Evolutionary conservation across 1,140 invertebrate species (phyloP).

Genomic region (Drosophila baimaii): DNA sequence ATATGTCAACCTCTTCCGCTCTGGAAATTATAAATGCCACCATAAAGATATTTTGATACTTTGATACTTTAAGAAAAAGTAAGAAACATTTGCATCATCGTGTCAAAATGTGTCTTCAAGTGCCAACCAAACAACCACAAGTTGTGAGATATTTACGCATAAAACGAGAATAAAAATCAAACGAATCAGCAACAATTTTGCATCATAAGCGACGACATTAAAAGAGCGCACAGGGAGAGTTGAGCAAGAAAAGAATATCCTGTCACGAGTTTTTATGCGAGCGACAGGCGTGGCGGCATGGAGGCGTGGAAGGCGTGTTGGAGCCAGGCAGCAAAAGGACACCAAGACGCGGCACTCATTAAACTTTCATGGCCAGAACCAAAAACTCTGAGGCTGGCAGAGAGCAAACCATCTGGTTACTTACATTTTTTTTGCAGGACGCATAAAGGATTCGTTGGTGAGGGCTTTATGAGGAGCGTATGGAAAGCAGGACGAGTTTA

Average conservation of each 20-base stretch:
- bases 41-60: slow-evolving; percentile 4
- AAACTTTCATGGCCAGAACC: slow-evolving; percentile 66
- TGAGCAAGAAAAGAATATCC: slow-evolving; percentile 18
- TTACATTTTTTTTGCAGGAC: slow-evolving; percentile 18
- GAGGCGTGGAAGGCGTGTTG: too few species aligned
- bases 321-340: slow-evolving; percentile 26
- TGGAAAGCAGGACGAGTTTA: slow-evolving; percentile 54
- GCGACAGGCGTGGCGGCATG: slow-evolving; percentile 17
- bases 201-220: slow-evolving; percentile 65
- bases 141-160: slow-evolving; percentile 33
- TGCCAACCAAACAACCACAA: slow-evolving; percentile 25
- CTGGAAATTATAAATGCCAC: background rate
- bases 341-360: slow-evolving; percentile 51
- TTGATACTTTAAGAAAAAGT: slow-evolving; percentile 1
- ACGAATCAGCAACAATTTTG: slow-evolving; percentile 70
- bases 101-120: slow-evolving; percentile 35
- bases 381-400: slow-evolving; percentile 14
- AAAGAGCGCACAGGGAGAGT: slow-evolving; percentile 22
- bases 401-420: slow-evolving; percentile 44
- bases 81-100: slow-evolving; percentile 1
- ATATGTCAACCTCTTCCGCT: slow-evolving; percentile 3
- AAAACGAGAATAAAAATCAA: slow-evolving; percentile 52
- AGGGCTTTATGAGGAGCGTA: slow-evolving; percentile 28
- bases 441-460: slow-evolving; percentile 25
- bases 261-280: slow-evolving; percentile 46